Evolutionary conservation across 2,113 vertebrate genomes (phyloP).

Genomic region (Daboia siamensis): DNA sequence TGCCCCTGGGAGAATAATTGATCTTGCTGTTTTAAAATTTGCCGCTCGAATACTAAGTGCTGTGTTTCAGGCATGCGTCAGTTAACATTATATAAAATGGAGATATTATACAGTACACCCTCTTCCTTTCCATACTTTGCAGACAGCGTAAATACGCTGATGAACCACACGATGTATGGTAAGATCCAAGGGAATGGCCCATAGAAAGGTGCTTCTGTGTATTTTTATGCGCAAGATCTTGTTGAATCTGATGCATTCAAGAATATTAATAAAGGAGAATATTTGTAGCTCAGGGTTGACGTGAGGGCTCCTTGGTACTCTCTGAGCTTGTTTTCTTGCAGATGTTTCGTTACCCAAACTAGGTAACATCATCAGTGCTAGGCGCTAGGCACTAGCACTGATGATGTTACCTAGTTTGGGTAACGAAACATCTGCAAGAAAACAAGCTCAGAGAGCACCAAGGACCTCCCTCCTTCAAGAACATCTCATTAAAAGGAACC

Average conservation of each 20-base stretch:
- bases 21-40: background rate
- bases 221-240: background rate
- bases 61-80: background rate
- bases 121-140: background rate
- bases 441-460: too few species aligned
- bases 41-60: background rate
- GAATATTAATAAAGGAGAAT: too few species aligned
- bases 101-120: background rate
- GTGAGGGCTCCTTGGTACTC: too few species aligned
- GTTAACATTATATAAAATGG: background rate
- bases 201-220: background rate
- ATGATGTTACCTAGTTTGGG: too few species aligned
- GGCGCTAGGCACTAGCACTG: too few species aligned
- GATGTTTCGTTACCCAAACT: too few species aligned
- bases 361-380: too few species aligned
- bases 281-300: too few species aligned
- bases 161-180: background rate
- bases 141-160: background rate
- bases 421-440: too few species aligned
- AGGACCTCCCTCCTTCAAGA: background rate
- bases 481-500: background rate
- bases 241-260: background rate
- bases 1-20: too few species aligned
- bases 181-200: background rate
- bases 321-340: too few species aligned